Conservation (phyloP, 2,113 vertebrate species). For the Onychostruthus taczanowskii region DNA sequence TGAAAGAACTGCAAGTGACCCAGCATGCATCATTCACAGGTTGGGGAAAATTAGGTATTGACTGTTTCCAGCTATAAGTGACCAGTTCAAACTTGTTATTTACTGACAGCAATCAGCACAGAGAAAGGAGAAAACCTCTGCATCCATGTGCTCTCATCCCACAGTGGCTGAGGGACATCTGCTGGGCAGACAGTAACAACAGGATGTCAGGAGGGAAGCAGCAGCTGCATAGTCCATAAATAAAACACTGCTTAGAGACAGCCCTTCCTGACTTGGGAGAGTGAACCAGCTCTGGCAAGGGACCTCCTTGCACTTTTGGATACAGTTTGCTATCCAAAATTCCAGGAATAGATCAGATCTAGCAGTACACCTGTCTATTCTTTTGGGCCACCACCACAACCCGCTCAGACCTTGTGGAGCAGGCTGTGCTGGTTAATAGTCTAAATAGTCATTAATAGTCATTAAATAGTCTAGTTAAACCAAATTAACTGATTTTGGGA, state of each 20-base stretch:
- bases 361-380: background rate
- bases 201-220: background rate
- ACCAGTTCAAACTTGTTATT: slow-evolving; percentile 28
- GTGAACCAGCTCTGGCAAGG: fast-evolving
- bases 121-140: background rate
- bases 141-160: background rate
- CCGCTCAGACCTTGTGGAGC: background rate
- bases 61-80: slow-evolving; percentile 3
- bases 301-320: background rate
- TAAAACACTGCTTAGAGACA: background rate
- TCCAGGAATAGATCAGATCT: background rate
- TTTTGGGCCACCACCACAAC: fast-evolving
- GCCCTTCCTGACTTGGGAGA: background rate
- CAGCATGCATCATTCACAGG: background rate
- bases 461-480: background rate
- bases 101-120: background rate
- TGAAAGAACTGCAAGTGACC: slow-evolving; percentile 19
- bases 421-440: background rate
- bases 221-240: background rate
- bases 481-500: background rate
- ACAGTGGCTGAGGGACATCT: background rate
- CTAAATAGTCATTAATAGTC: no score
- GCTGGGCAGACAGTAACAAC: background rate
- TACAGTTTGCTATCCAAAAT: background rate
- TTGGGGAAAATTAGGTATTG: slow-evolving; percentile 47